These are phyloP conservation scores for Microctonus hyperodae DNA, from an alignment of 2,888 invertebrate species.

Conservation along the genomic window DNA sequence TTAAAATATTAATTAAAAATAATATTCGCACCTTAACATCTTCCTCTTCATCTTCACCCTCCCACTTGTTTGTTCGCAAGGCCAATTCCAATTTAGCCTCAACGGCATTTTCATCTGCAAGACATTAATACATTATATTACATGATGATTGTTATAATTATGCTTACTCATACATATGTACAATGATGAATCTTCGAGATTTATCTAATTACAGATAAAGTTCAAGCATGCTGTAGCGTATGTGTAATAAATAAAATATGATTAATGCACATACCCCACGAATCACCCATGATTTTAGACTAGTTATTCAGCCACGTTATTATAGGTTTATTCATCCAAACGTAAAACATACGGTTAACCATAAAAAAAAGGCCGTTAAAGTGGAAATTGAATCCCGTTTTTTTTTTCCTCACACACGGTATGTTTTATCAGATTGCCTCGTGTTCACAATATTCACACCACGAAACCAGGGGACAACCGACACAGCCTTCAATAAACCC, in stretches of 20 bases:
- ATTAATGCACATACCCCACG: constrained; percentile 70
- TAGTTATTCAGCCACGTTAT: neutral
- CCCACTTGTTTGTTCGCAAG: constrained; percentile 79
- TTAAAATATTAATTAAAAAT: neutral
- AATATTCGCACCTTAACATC: constrained; percentile 75
- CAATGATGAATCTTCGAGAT: neutral
- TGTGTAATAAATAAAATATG: constrained; percentile 23
- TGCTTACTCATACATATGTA: neutral
- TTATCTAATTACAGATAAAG: constrained; percentile 25
- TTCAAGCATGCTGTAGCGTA: constrained; percentile 1
- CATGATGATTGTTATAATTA: constrained; percentile 19
- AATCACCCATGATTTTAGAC: constrained; percentile 69
- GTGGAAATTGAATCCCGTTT: constrained; percentile 1
- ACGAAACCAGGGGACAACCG: constrained; percentile 10
- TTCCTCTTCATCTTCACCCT: constrained; percentile 88
- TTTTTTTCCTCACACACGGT: constrained; percentile 1
- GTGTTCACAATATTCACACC: constrained; percentile 28
- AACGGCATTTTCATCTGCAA: constrained; percentile 77
- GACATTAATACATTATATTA: constrained; percentile 49
- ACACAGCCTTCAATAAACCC: too few relatives aligned
- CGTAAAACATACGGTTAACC: neutral
- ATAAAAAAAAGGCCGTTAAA: neutral
- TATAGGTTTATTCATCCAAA: neutral
- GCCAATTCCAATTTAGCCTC: constrained; percentile 72
- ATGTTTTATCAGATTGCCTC: constrained; percentile 9